Percentiles rank a stretch among this genome's conserved stretches.
Evolutionary conservation across 2,113 vertebrate genomes (phyloP).

Genomic region (Cettia cetti): DNA sequence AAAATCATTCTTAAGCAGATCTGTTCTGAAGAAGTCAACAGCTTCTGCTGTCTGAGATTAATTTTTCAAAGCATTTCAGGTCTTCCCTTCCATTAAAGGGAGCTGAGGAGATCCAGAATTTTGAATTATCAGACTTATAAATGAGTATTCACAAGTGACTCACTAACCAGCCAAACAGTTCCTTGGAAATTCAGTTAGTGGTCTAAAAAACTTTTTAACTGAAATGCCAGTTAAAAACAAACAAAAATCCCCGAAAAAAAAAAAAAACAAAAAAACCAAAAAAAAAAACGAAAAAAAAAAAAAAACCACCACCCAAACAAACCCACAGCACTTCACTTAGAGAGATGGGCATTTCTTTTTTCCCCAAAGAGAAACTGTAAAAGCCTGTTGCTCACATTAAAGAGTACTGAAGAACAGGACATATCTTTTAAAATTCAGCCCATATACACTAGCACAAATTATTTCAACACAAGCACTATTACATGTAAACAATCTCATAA

Average conservation of each 20-base stretch:
- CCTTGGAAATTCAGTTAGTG: background rate
- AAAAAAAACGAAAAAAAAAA: background rate
- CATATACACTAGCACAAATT: background rate
- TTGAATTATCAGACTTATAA: background rate
- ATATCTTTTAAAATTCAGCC: background rate
- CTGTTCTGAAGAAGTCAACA: background rate
- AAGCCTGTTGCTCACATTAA: background rate
- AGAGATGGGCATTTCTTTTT: background rate
- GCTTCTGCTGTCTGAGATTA: background rate
- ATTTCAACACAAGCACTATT: background rate
- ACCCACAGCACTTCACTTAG: background rate
- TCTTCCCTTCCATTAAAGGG: background rate
- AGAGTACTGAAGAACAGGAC: background rate
- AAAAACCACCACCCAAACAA: background rate
- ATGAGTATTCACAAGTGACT: background rate
- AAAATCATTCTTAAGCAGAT: background rate
- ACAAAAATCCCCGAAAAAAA: background rate
- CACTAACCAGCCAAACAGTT: background rate
- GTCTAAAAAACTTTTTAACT: background rate
- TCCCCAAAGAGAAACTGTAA: background rate
- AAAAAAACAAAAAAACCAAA: background rate
- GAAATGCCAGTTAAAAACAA: background rate
- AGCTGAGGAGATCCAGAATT: background rate
- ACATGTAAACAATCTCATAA: background rate
- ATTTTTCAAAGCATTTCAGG: background rate